Base-by-base conservation (phyloP, 1,140 invertebrate species). In the Trigoniulus corallinus region DNA sequence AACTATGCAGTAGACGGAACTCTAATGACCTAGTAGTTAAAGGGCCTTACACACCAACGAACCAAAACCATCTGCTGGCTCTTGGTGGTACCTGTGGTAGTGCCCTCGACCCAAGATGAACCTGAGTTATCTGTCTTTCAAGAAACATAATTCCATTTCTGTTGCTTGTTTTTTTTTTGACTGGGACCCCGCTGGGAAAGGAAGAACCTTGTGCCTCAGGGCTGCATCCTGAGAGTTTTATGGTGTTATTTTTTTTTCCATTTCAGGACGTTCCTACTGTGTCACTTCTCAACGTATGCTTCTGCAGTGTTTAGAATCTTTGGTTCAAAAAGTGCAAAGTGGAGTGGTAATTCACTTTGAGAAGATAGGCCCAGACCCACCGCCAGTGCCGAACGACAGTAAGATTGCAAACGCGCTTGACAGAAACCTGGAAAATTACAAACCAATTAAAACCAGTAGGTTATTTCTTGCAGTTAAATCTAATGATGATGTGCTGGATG, bases 281-380 rank as follows among this genome's bases (percentile, higher is more conserved):
- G 87, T 98, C 51, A 89, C 87, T 20, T 92, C 88, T 0, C 92
- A 97, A 62, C 75, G 89, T 52, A 89, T 93, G 79, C 71, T 98
- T 58, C 86, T 89, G 75, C 87, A 93, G 61, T 93, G 91, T 61
- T 84, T 98, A 51, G 95, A 98, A 65, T 93, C 88, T 58, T 70
- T 98, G 27, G 89, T 97, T 7, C 87, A 93, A 63, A 96, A 96
- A 71, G 88, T 97, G 12, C 93, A 97, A 64, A 89, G 86, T 58
- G 94, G 95, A 0, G 94, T 98, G 22, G 91, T 98, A 1, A 85
- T 98, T 51, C 88, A 95, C 66, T 97, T 98, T 67, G 93, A 98
- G 67, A 93, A 94, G 69, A 82, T 87, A 54, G 89, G 88, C 1
- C 81, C 85, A 0, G 89, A 93, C 66, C 88, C 87, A 1, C 78